phyloP scores from a whole-genome alignment of 2,797 vertebrate genomes.

The Pseudochirops corinnae region DNA sequence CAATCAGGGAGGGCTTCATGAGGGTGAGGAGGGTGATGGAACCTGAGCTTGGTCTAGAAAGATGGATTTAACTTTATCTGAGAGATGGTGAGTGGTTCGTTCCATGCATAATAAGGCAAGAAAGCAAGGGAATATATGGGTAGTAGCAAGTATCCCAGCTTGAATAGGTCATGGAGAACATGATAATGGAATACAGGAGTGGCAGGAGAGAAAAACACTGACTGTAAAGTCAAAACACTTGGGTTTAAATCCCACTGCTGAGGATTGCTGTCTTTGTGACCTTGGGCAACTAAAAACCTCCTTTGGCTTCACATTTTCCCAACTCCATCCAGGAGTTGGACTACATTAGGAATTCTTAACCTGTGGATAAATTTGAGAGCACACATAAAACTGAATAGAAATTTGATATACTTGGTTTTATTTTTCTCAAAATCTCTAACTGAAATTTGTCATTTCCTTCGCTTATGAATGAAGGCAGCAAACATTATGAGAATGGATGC shows the following conservation, averaged over 20 bases:
- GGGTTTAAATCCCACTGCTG: background rate
- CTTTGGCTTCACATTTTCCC: constrained; percentile 14
- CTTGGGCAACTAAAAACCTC: background rate
- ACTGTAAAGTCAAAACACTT: background rate
- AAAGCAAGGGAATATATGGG: background rate
- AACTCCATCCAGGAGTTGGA: background rate
- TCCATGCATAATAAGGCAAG: background rate
- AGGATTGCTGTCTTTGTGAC: background rate
- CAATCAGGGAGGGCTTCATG: background rate
- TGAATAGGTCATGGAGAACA: background rate
- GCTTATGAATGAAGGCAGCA: background rate
- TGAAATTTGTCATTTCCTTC: background rate
- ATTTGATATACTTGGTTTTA: background rate
- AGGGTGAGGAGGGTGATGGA: background rate
- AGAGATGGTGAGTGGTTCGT: background rate
- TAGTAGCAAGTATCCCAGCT: background rate
- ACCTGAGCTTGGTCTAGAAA: background rate
- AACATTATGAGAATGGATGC: background rate
- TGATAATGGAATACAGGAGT: background rate
- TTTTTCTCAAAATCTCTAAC: no score
- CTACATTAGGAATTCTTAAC: background rate
- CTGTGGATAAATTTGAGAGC: background rate
- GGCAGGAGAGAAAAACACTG: background rate
- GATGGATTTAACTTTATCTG: background rate
- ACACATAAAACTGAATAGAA: background rate